Evolutionary conservation across 2,797 vertebrate species (phyloP).

Genomic region (Micropoecilia bifurca): DNA sequence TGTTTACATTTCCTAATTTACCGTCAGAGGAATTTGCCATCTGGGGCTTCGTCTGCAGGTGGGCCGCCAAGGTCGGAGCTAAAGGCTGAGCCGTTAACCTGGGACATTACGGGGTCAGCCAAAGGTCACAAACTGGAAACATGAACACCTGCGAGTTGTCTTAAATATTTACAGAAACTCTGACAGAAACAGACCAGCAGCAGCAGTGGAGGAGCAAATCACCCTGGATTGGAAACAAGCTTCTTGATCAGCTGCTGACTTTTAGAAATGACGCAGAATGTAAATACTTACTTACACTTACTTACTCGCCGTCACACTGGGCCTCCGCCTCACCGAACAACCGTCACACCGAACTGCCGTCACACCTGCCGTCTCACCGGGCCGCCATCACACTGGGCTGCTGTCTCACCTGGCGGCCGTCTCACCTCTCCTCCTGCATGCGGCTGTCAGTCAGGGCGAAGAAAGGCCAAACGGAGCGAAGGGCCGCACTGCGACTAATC

Average conservation of each 20-base stretch:
- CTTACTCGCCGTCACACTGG: neutral
- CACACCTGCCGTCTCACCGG: no score
- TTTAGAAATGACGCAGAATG: neutral
- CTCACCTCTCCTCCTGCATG: slow-evolving; percentile 42
- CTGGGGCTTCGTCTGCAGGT: slow-evolving; percentile 3
- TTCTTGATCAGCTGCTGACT: neutral
- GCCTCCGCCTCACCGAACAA: no score
- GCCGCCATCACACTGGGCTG: no score
- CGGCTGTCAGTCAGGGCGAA: slow-evolving; percentile 72
- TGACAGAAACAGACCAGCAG: neutral
- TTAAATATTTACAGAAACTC: neutral
- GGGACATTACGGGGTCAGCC: neutral
- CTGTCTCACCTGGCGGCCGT: no score
- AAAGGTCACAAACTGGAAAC: slow-evolving; percentile 8
- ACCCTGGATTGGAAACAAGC: neutral
- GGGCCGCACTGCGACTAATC: slow-evolving; percentile 38
- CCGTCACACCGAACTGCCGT: no score
- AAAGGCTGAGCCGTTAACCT: neutral
- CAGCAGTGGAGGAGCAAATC: neutral
- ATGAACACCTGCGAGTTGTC: slow-evolving; percentile 8
- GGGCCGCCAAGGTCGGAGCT: neutral
- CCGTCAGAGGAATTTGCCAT: neutral
- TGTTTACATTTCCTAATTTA: neutral
- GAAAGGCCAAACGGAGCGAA: slow-evolving; percentile 12
- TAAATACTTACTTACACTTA: neutral